Evolutionary conservation across 2,797 vertebrate species (phyloP).

Genomic region (Semaprochilodus insignis): DNA sequence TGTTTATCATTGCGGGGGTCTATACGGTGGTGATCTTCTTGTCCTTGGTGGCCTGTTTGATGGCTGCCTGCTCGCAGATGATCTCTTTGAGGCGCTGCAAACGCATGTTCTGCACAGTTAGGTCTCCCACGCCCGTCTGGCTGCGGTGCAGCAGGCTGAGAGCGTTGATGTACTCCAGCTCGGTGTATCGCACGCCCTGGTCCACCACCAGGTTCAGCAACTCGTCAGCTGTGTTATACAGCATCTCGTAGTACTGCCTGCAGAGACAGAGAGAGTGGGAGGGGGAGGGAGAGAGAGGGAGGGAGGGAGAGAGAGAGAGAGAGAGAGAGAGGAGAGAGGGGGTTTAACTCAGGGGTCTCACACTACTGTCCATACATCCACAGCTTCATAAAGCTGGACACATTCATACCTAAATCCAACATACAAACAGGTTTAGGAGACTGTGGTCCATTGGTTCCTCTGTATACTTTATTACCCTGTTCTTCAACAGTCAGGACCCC

Average conservation of each 20-base stretch:
- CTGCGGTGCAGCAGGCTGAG: conserved; percentile 94
- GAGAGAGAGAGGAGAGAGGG: too few species aligned
- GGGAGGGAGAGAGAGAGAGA: too few species aligned
- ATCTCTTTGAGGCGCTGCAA: conserved; percentile 97
- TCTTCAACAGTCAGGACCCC: too few species aligned
- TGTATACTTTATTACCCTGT: too few species aligned
- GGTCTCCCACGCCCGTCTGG: conserved; percentile 96
- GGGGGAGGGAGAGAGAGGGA: too few species aligned
- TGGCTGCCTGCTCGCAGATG: conserved; percentile 96
- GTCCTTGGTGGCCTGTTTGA: conserved; percentile 98
- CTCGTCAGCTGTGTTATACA: conserved; percentile 97
- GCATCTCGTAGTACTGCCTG: conserved; percentile 99
- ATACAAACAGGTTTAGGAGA: too few species aligned
- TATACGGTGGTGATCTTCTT: conserved; percentile 98
- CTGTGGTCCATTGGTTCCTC: too few species aligned
- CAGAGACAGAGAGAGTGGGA: conserved; percentile 36
- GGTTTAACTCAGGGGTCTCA: too few species aligned
- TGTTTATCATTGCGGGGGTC: conserved; percentile 4
- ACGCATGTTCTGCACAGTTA: conserved; percentile 91
- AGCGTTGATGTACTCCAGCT: conserved; percentile 97
- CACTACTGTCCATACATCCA: too few species aligned
- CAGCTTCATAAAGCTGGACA: too few species aligned
- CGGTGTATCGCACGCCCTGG: conserved; percentile 94
- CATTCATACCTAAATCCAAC: too few species aligned
- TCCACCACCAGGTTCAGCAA: conserved; percentile 97